Evolutionary conservation across 2,888 invertebrate genomes (phyloP), one percentile per base, ranked within the genome.

Genomic region (Cataglyphis albicans): DNA sequence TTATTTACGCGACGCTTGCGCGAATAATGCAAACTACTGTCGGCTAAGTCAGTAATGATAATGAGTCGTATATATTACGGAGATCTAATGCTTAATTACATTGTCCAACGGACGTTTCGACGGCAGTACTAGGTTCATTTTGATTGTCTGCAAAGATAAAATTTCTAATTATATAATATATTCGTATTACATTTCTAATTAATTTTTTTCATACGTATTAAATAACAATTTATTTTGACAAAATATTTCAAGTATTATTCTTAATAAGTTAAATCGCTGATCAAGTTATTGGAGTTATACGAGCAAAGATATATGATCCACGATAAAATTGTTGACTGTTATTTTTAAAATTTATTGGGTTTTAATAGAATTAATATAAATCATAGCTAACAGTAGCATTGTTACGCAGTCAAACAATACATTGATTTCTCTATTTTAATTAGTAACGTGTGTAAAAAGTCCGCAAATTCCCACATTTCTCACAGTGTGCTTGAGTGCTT

Each of bases 11-110:
- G 48, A 18, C 29, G 10, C 1, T 6, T 32, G 29, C 7, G 18
- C 25, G 75, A 75, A 48, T 68, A 67, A 25, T 67, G 18, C 35
- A 38, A 75, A n/a, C 25, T 25, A 10, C 15, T n/a, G n/a, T 55
- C 38, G 25, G n/a, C 70, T 52, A 52, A 32, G 25, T n/a, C n/a
- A 29, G 41, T 10, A 35, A 38, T 67, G 12, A 67, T 29, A 38
- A n/a, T 55, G 4, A 76, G 35, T 25, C 4, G 21, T 38, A 25
- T 41, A 21, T 59, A 32, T 44, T 15, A 59, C 2, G 44, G 15
- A 12, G 38, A 18, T 41, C 41, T 12, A 15, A 44, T 15, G 32
- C 9, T 35, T 74, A 67, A 74, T 75, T 75, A 35, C 6, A n/a
- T 21, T 10, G 32, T 18, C 5, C 29, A 21, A 38, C 59, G 18